These are phyloP conservation scores for Orientallactaga sibirica DNA, from an alignment of 2,797 vertebrate species.

Conservation along the genomic window DNA sequence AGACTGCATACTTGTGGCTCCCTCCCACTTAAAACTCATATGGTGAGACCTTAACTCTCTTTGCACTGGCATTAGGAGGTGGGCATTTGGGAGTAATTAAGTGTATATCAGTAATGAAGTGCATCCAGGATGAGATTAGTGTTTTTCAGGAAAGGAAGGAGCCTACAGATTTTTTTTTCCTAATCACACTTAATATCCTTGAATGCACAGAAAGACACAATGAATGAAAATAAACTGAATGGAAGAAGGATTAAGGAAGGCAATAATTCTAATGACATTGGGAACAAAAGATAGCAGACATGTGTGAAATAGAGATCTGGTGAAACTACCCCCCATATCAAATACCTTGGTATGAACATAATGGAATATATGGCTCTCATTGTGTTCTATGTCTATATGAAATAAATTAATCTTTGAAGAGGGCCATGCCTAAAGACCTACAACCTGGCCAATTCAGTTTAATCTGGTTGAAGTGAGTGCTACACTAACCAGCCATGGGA, in stretches of 20 bases:
- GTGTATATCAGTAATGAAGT: not conserved
- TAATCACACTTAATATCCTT: too few species aligned
- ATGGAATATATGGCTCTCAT: not conserved
- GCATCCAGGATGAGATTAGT: accelerated
- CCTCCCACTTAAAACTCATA: not conserved
- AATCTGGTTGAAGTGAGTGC: not conserved
- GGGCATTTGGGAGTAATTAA: not conserved
- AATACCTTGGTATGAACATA: not conserved
- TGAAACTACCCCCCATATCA: not conserved
- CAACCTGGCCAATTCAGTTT: too few species aligned
- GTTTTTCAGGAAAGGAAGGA: not conserved
- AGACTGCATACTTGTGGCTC: not conserved
- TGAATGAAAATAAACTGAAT: not conserved
- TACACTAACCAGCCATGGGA: not conserved
- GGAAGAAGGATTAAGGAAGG: not conserved
- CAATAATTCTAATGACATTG: not conserved
- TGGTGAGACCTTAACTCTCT: not conserved
- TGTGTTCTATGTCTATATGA: not conserved
- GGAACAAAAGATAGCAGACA: not conserved
- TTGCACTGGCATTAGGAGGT: not conserved
- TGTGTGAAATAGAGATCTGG: not conserved
- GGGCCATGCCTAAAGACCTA: not conserved
- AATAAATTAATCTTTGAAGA: not conserved
- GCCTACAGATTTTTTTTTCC: not conserved
- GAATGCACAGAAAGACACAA: too few species aligned